These are phyloP conservation scores for Strix aluco DNA, from an alignment of 2,113 vertebrate genomes.

Conservation along the genomic window DNA sequence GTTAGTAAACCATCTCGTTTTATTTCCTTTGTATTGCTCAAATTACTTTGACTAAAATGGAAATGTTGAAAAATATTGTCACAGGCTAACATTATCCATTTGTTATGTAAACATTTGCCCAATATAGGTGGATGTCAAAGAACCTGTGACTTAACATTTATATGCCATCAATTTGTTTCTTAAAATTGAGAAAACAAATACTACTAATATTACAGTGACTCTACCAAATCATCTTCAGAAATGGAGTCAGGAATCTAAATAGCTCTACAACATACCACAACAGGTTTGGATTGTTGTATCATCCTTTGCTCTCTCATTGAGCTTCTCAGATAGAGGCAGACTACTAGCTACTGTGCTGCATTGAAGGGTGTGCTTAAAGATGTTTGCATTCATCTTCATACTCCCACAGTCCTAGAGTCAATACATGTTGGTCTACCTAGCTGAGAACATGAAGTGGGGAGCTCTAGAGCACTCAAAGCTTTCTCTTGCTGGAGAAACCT, in stretches of 20 bases:
- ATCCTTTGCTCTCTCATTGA: neutral
- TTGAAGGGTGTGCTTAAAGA: neutral
- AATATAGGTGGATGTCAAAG: neutral
- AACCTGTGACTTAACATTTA: neutral
- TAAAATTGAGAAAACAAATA: neutral
- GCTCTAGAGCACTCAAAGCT: neutral
- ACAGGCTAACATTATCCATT: neutral
- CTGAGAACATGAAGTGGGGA: rapidly evolving
- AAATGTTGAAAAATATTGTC: neutral
- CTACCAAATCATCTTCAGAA: neutral
- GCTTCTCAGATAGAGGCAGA: neutral
- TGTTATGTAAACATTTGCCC: neutral
- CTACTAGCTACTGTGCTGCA: neutral
- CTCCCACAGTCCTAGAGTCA: neutral
- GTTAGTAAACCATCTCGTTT: neutral
- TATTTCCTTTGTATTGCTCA: neutral
- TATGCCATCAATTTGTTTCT: neutral
- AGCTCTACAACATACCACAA: neutral
- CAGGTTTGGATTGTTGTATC: neutral
- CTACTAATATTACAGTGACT: neutral
- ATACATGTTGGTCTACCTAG: neutral
- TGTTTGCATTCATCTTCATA: neutral
- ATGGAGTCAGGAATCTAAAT: neutral
- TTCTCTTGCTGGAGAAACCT: neutral
- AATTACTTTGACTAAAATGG: neutral